Evolutionary conservation across 2,888 invertebrate species (phyloP).

Genomic region (Acleris holmiana): DNA sequence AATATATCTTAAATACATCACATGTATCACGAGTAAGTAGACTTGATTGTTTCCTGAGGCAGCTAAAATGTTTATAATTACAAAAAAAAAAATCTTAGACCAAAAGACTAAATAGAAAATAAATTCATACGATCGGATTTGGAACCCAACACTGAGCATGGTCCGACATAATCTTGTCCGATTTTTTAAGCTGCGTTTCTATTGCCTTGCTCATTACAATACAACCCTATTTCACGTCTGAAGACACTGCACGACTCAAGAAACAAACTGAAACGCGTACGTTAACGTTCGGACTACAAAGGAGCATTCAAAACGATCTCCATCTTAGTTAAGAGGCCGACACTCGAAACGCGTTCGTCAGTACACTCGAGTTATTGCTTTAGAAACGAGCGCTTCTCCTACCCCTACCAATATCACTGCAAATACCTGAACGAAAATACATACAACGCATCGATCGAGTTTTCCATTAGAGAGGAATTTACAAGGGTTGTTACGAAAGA

Average conservation of each 20-base stretch:
- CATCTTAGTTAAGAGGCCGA: conserved; percentile 68
- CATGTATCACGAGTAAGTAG: too few relatives aligned
- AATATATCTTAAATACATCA: too few relatives aligned
- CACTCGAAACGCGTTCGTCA: conserved; percentile 75
- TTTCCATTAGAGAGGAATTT: not conserved
- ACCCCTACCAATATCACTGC: conserved; percentile 43
- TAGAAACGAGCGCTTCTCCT: conserved; percentile 65
- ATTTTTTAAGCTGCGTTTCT: not conserved
- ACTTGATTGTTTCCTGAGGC: too few relatives aligned
- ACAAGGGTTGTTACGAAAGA: not conserved
- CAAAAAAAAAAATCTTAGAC: too few relatives aligned
- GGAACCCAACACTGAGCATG: too few relatives aligned
- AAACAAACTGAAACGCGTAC: conserved; percentile 51
- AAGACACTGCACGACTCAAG: conserved; percentile 24
- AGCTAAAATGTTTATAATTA: too few relatives aligned
- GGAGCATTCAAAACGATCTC: conserved; percentile 69
- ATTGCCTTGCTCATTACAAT: conserved; percentile 5
- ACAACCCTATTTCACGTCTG: conserved; percentile 1
- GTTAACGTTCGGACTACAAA: conserved; percentile 58
- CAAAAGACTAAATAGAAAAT: too few relatives aligned
- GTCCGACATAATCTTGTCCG: too few relatives aligned
- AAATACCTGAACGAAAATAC: not conserved
- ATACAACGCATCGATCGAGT: conserved; percentile 38
- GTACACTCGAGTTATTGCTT: conserved; percentile 72
- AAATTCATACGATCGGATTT: too few relatives aligned